Conservation (phyloP, 2,888 invertebrate genomes). For the Apamea sordens region DNA sequence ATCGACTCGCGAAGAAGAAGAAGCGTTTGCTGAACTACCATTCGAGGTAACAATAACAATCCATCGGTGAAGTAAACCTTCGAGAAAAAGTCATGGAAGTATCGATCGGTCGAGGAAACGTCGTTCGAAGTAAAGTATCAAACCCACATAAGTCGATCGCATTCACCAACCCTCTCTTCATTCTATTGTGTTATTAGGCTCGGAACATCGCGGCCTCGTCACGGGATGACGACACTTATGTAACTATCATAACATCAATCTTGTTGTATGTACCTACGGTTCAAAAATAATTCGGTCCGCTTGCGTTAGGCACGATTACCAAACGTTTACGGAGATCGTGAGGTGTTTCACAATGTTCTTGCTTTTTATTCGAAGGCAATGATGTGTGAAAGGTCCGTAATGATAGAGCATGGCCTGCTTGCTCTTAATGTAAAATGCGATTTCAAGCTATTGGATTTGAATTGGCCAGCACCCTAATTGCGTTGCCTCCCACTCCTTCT, state of each 20-base stretch:
- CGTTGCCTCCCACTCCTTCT: too few species aligned
- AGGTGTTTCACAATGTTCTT: conserved; percentile 62
- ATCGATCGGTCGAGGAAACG: background rate
- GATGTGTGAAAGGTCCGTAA: conserved; percentile 46
- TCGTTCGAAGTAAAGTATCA: background rate
- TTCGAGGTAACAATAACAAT: background rate
- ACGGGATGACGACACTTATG: conserved; percentile 53
- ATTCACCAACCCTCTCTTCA: conserved; percentile 19
- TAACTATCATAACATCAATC: conserved; percentile 62
- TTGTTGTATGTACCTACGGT: conserved; percentile 45
- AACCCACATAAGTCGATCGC: background rate
- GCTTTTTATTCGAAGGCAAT: conserved; percentile 50
- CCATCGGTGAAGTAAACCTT: background rate
- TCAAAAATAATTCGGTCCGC: conserved; percentile 66
- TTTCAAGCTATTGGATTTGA: background rate
- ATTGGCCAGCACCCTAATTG: background rate
- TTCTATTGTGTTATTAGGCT: conserved; percentile 33
- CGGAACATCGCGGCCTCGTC: conserved; percentile 43
- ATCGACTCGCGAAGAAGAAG: background rate
- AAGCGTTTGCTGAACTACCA: background rate
- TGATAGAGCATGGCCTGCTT: conserved; percentile 33
- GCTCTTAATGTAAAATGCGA: background rate
- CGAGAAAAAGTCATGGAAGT: background rate
- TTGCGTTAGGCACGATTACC: conserved; percentile 71
- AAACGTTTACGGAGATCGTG: conserved; percentile 62